Evolutionary conservation across 2,888 invertebrate species (phyloP).

Genomic region (Tortricodes alternella): DNA sequence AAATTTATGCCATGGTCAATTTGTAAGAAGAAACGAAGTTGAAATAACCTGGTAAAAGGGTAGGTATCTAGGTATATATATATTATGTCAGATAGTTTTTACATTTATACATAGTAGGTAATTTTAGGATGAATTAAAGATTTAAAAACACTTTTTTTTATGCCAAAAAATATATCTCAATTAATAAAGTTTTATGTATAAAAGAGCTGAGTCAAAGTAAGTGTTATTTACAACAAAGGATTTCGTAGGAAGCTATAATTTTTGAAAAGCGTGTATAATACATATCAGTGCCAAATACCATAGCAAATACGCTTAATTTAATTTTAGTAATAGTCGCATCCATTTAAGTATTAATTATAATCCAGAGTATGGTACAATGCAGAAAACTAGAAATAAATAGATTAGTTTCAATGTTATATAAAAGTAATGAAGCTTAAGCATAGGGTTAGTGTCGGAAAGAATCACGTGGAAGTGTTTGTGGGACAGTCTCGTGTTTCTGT

Average conservation of each 20-base stretch:
- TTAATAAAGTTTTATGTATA: slow-evolving; percentile 20
- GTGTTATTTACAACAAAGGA: neutral
- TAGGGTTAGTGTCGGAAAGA: slow-evolving; percentile 16
- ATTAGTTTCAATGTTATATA: slow-evolving; percentile 12
- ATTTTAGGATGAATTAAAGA: too few species aligned
- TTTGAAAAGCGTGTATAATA: slow-evolving; percentile 41
- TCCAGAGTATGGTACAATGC: slow-evolving; percentile 3
- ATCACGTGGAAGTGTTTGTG: slow-evolving; percentile 1
- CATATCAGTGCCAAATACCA: slow-evolving; percentile 32
- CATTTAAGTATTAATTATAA: slow-evolving; percentile 7
- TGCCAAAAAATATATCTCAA: too few species aligned
- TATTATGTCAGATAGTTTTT: neutral
- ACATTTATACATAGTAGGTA: neutral
- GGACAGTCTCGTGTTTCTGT: slow-evolving; percentile 10
- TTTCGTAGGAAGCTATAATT: slow-evolving; percentile 8
- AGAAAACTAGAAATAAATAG: slow-evolving; percentile 12
- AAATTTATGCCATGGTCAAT: neutral
- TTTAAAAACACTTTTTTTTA: too few species aligned
- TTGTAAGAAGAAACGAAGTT: slow-evolving; percentile 10
- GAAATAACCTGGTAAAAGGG: neutral
- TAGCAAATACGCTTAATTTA: slow-evolving; percentile 25
- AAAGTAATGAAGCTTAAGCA: slow-evolving; percentile 22
- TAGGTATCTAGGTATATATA: neutral
- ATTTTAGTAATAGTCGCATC: slow-evolving; percentile 18
- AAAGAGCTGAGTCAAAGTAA: neutral